Evolutionary conservation across 2,888 invertebrate species (phyloP).

Genomic region (Cancer borealis): DNA sequence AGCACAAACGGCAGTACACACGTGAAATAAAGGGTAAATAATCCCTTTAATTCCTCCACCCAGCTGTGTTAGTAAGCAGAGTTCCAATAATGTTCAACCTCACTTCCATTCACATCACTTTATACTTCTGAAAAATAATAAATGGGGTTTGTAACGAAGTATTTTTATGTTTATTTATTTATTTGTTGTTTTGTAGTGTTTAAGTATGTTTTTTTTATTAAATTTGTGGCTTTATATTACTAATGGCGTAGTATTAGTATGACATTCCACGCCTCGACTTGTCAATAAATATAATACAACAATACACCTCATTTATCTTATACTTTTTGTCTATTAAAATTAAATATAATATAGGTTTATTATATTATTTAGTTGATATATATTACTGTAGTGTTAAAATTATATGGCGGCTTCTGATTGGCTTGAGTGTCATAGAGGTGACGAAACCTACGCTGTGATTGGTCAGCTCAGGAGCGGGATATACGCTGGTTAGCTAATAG

Average conservation of each 20-base stretch:
- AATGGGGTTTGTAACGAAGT: not conserved
- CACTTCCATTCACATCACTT: not conserved
- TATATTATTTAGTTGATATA: not conserved
- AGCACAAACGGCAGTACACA: not conserved
- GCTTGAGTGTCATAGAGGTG: not conserved
- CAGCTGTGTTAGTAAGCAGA: conserved; percentile 11
- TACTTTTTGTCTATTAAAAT: not conserved
- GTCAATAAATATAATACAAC: too few species aligned
- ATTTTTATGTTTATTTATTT: not conserved
- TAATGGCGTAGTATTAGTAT: not conserved
- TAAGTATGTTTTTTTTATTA: not conserved
- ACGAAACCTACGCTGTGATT: not conserved
- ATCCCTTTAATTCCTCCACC: not conserved
- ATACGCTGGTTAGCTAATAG: too few species aligned
- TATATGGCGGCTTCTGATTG: conserved; percentile 60
- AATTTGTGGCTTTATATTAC: not conserved
- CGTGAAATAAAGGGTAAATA: not conserved
- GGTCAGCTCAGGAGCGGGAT: not conserved
- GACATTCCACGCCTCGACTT: too few species aligned
- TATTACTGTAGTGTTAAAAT: conserved; percentile 51
- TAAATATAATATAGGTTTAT: too few species aligned
- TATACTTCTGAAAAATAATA: not conserved
- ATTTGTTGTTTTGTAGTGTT: not conserved
- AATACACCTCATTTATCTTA: not conserved
- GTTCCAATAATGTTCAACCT: not conserved